Percentiles rank a stretch among this genome's conserved stretches.
Evolutionary conservation across 2,888 invertebrate genomes (phyloP).

Genomic region (Amorpha juglandis): DNA sequence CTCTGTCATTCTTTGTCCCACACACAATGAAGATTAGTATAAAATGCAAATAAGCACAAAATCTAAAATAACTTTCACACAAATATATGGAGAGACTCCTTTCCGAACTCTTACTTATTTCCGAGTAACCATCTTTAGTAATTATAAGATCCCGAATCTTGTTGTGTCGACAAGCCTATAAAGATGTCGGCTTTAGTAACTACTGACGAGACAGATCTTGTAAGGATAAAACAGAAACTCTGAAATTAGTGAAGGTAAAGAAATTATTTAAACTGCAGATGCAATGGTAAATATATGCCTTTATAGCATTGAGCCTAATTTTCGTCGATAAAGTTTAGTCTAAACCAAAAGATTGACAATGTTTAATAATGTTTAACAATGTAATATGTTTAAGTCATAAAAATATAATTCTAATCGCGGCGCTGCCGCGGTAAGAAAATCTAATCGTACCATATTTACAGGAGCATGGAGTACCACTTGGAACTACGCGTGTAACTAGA

Average conservation of each 20-base stretch:
- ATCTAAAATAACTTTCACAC: not conserved
- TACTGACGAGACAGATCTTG: not conserved
- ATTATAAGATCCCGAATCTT: not conserved
- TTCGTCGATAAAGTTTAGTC: too few species aligned
- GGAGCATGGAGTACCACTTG: conserved; percentile 44
- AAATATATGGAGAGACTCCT: not conserved
- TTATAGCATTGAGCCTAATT: too few species aligned
- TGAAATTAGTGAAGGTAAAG: not conserved
- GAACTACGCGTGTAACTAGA: conserved; percentile 45
- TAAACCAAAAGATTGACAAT: too few species aligned
- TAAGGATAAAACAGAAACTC: not conserved
- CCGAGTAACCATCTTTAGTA: too few species aligned
- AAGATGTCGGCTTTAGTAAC: too few species aligned
- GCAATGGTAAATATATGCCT: too few species aligned
- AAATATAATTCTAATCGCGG: not conserved
- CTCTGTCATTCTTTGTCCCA: not conserved
- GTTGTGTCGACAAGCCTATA: not conserved
- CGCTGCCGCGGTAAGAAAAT: not conserved
- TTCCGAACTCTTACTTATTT: too few species aligned
- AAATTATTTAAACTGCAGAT: not conserved
- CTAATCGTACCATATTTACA: conserved; percentile 36
- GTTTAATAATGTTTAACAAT: too few species aligned
- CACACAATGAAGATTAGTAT: not conserved
- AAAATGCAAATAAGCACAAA: not conserved
- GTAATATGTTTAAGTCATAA: not conserved